Evolutionary conservation across 1,140 invertebrate genomes (phyloP), one percentile per base, ranked within the genome.

Genomic region (Bombus waltoni): DNA sequence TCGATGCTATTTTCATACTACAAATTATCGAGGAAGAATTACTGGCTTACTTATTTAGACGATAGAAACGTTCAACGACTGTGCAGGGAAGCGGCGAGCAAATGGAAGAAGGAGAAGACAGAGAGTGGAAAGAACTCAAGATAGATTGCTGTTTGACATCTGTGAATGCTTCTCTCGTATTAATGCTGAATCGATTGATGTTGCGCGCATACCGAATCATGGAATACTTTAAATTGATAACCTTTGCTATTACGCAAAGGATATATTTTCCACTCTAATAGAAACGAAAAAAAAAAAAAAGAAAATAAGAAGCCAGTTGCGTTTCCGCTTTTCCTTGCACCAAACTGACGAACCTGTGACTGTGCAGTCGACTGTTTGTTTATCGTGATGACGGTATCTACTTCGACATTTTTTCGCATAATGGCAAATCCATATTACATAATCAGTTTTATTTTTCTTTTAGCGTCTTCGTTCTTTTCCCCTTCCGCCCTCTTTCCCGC

Each of bases 211-310:
- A 6, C 18, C 18, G 47, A 15, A 18, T 66, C 73, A 9, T 77
- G 81, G 73, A 84, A 84, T 71, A 79, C 25, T 72, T 84, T 25
- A 32, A 71, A 71, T 79, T 32, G 75, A 78, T 78, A 78, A 84
- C 82, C 82, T 79, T 44, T 79, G 53, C 25, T 78, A 79, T 79
- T 79, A 35, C 13, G 74, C 5, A 77, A 66, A n/a, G n/a, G 22
- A 28, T 8, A 47, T n/a, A 44, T 13, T 40, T 53, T 5, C 3
- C 25, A 13, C 11, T 66, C 1, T 18, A 28, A 28, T 11, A 73
- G 6, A 10, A 68, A 18, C 1, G 9, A 2, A 1, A 25, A 38
- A 68, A 8, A 62, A n/a, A 35, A 38, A 8, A 22, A 35, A 5
- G 11, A 62, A 59, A 59, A 11, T 62, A 53, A 22, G 18, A 53